These are phyloP conservation scores for Lacerta bilineata DNA, from an alignment of 2,797 vertebrate genomes.

Conservation along the genomic window DNA sequence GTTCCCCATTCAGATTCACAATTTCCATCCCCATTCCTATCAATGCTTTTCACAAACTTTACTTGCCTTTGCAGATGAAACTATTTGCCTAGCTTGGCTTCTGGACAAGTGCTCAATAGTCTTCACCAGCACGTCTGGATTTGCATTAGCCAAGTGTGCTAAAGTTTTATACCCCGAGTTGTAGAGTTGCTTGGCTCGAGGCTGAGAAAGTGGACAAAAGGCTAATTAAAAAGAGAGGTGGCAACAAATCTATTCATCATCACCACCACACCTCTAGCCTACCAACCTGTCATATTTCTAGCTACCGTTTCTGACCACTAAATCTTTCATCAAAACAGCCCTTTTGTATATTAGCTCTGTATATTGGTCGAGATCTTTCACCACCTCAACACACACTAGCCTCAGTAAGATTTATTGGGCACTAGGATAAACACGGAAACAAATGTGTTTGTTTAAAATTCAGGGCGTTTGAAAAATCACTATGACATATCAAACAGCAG, in stretches of 20 bases:
- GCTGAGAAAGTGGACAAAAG: conserved; percentile 76
- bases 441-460: neutral
- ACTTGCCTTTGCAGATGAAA: conserved; percentile 93
- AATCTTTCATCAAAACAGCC: neutral
- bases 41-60: neutral
- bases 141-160: conserved; percentile 89
- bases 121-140: conserved; percentile 83
- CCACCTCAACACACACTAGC: conserved; percentile 8
- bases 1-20: no score
- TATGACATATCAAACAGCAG: neutral
- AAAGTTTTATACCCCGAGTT: conserved; percentile 90
- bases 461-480: neutral
- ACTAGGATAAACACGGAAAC: neutral
- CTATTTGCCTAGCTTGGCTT: conserved; percentile 89
- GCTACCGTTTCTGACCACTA: neutral
- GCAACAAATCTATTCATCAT: no score
- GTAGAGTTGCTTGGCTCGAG: conserved; percentile 92
- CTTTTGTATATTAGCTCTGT: neutral
- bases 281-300: neutral
- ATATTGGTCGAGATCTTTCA: neutral
- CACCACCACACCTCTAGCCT: neutral
- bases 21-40: no score
- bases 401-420: neutral
- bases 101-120: conserved; percentile 86
- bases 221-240: neutral